Evolutionary conservation across 2,113 vertebrate genomes (phyloP).

Genomic region (Chrysemys picta): DNA sequence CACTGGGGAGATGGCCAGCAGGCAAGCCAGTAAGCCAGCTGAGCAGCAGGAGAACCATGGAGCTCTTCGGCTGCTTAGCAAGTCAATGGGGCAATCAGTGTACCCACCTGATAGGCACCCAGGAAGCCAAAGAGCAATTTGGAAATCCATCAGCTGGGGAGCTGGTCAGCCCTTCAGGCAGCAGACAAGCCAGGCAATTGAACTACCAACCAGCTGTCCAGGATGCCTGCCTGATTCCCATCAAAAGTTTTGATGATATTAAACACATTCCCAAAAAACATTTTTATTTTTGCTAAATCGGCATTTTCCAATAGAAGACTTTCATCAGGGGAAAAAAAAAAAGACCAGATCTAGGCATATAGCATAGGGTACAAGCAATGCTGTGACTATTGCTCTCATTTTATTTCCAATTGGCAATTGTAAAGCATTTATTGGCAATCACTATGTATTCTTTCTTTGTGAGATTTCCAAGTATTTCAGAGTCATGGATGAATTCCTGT

Average conservation of each 20-base stretch:
- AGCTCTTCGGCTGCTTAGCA: neutral
- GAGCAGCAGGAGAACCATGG: neutral
- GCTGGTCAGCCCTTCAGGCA: neutral
- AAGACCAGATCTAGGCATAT: neutral
- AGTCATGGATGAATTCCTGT: neutral
- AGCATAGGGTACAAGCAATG: neutral
- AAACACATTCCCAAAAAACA: neutral
- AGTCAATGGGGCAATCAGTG: neutral
- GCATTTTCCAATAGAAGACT: neutral
- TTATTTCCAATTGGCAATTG: neutral
- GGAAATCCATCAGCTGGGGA: constrained; percentile 24
- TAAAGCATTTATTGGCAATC: neutral
- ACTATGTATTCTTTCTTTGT: neutral
- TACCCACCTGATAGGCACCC: neutral
- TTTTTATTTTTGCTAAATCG: neutral
- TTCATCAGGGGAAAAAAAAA: neutral
- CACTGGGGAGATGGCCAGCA: neutral
- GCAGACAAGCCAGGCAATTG: neutral
- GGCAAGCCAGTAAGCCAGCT: neutral
- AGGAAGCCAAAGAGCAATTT: neutral
- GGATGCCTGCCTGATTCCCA: neutral
- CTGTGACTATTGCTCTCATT: neutral
- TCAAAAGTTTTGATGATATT: neutral
- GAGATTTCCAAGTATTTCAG: neutral
- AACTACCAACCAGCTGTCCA: constrained; percentile 21